These are phyloP conservation scores for Aix galericulata DNA, from an alignment of 2,113 vertebrate species.

Conservation along the genomic window DNA sequence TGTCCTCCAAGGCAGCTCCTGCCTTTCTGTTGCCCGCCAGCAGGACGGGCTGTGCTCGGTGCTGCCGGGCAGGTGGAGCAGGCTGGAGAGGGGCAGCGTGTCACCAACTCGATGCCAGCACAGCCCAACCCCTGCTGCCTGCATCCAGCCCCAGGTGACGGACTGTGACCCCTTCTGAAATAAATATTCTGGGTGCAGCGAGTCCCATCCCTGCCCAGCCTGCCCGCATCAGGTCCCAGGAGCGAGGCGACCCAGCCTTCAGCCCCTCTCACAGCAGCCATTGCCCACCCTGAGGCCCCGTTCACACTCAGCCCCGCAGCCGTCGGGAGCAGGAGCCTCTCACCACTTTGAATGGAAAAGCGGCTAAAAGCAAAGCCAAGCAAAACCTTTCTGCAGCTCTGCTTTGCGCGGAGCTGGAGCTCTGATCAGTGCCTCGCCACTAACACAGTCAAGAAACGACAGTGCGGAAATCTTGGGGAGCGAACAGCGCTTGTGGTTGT, in stretches of 20 bases:
- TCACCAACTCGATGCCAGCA: not conserved
- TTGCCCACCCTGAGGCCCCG: fast-evolving
- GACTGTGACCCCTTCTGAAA: not conserved
- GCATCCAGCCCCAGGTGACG: not conserved
- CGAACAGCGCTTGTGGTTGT: constrained; percentile 56
- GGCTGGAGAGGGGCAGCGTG: not conserved
- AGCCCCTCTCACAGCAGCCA: not conserved
- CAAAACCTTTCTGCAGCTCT: not conserved
- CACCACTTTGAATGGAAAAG: not conserved
- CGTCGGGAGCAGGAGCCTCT: not conserved
- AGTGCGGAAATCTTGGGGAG: constrained; percentile 34
- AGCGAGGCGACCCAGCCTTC: not conserved
- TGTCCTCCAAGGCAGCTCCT: not conserved
- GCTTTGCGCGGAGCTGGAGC: not conserved
- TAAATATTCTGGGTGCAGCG: not conserved
- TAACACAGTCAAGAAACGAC: constrained; percentile 43
- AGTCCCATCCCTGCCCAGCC: not conserved
- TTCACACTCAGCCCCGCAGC: not conserved
- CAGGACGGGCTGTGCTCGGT: not conserved
- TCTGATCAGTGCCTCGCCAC: not conserved
- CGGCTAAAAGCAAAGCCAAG: not conserved
- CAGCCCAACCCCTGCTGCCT: not conserved
- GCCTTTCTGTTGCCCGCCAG: not conserved
- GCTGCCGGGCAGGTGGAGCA: not conserved
- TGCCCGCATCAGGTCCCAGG: not conserved